Evolutionary conservation across 2,888 invertebrate genomes (phyloP), one percentile per base, ranked within the genome.

Genomic region (Andricus curvator): DNA sequence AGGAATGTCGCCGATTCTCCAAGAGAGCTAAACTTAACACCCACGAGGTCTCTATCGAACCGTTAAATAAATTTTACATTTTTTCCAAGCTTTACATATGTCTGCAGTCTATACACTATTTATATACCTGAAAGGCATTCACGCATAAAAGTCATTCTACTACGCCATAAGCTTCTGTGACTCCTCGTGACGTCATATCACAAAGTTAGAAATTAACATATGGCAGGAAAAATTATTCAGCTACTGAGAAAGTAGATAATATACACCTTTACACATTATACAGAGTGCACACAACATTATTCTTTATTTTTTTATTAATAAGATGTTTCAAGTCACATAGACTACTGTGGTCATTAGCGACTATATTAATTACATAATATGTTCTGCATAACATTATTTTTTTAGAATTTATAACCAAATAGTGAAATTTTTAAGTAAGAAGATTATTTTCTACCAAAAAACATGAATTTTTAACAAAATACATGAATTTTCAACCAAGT

Each of bases 1-100:
- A 82, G 85, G 88, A 86, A 88, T 86, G 88, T 81, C 80, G 83
- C 85, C 83, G 83, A 85, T 85, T 86, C 84, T 51, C 68, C 68
- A 79, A 82, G 82, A 83, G 84, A 84, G 37, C 29, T 56, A 56
- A 74, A 74, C 33, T 74, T 22, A 51, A 74, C 74, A 74, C 74
- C 74, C 74, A 74, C 56, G 56, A 74, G 33, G 11, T 74, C 56
- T 74, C 51, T 56, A 74, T 74, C 33, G 51, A 37, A 74, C 20
- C 56, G 33, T 56, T 29, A 56, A 74, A 29, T 56, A n/a, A 37
- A 74, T 56, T 74, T 29, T n/a, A 29, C 48, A 48, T 25, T 29
- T 74, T 33, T 20, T 56, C n/a, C 51, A 29, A 70, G 33, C 51
- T 22, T 9, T 37, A 8, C 9, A 37, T 37, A 37, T 37, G 37